phyloP scores from a whole-genome alignment of 2,113 vertebrate genomes.

The Syngnathus typhle region DNA sequence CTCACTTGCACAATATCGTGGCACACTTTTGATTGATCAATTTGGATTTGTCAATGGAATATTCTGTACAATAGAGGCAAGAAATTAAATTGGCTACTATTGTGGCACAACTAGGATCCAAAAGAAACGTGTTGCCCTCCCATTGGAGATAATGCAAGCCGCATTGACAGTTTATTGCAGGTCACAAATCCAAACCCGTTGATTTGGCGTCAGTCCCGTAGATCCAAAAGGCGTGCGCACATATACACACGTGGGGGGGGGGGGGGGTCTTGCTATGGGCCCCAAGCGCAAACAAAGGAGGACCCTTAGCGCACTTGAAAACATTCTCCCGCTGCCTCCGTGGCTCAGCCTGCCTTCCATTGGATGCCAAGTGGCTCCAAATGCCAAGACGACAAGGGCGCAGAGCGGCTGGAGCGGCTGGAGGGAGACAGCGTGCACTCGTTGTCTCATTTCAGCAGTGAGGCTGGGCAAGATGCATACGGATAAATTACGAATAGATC shows the following conservation, averaged over 20 bases:
- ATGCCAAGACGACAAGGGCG: constrained; percentile 3
- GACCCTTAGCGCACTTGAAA: background rate
- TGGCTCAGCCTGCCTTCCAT: background rate
- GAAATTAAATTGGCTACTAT: background rate
- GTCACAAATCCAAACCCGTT: background rate
- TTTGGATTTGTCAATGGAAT: too few species aligned
- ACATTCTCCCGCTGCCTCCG: background rate
- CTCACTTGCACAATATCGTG: too few species aligned
- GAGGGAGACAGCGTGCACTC: background rate
- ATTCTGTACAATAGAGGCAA: too few species aligned
- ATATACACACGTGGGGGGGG: too few species aligned
- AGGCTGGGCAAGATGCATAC: background rate
- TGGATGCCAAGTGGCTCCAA: background rate
- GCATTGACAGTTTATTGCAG: background rate
- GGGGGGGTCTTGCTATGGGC: background rate
- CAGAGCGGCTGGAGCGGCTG: background rate
- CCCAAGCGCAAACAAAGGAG: background rate
- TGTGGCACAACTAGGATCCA: background rate
- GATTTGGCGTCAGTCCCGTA: background rate
- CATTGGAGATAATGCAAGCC: background rate
- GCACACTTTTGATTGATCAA: too few species aligned
- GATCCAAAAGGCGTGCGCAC: background rate
- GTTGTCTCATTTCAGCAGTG: background rate
- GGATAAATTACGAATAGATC: too few species aligned
- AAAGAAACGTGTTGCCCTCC: background rate